Evolutionary conservation across 2,888 invertebrate species (phyloP).

Genomic region (Chymomyza procnemis): DNA sequence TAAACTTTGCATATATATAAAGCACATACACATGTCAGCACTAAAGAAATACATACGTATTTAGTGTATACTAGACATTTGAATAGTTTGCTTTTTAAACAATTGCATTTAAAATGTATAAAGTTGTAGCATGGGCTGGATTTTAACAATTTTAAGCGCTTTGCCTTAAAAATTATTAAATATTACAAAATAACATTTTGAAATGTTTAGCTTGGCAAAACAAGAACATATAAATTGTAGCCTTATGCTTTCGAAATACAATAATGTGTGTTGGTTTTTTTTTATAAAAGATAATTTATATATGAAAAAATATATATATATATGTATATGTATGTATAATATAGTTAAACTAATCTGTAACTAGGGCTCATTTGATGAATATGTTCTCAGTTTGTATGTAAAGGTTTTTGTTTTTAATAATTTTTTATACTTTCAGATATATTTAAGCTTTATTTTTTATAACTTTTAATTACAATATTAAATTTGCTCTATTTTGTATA

Average conservation of each 20-base stretch:
- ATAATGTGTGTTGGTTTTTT: constrained; percentile 23
- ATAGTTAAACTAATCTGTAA: constrained; percentile 71
- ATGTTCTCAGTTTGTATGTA: constrained; percentile 60
- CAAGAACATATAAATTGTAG: constrained; percentile 5
- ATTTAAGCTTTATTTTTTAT: constrained; percentile 32
- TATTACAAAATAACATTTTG: constrained; percentile 21
- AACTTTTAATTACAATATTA: constrained; percentile 15
- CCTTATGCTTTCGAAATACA: constrained; percentile 21
- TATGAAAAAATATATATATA: constrained; percentile 29
- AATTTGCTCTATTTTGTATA: constrained; percentile 50
- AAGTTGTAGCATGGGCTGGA: not conserved
- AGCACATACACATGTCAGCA: not conserved
- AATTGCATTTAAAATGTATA: constrained; percentile 4
- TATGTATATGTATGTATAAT: constrained; percentile 15
- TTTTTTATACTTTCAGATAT: constrained; percentile 28
- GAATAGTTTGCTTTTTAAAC: constrained; percentile 5
- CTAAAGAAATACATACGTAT: not conserved
- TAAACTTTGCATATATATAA: not conserved
- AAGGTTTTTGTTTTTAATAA: constrained; percentile 30
- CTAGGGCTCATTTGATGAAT: constrained; percentile 72
- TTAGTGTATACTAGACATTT: constrained; percentile 6
- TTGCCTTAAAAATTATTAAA: constrained; percentile 5
- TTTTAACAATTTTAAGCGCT: not conserved
- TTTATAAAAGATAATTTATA: constrained; percentile 37
- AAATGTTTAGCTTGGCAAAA: constrained; percentile 35